Percentiles rank a stretch among this genome's conserved stretches.
These are phyloP conservation scores for Neolamprologus devosi DNA, from an alignment of 2,113 vertebrate genomes.

Conservation along the genomic window DNA sequence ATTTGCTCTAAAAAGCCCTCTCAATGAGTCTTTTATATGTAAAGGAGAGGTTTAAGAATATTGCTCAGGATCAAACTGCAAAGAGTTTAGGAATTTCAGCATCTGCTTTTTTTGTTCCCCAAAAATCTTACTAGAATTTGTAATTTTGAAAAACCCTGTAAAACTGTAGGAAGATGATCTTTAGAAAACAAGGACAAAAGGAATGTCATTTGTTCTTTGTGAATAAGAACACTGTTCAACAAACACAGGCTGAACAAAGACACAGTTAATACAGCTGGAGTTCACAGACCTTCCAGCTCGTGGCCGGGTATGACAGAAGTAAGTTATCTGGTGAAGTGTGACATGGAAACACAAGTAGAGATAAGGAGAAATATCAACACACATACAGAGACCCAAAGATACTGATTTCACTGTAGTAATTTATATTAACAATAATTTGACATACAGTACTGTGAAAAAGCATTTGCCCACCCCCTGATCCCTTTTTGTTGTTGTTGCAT, in stretches of 20 bases:
- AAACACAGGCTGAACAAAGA: neutral
- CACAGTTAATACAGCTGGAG: neutral
- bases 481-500: neutral
- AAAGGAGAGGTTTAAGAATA: neutral
- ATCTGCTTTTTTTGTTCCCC: neutral
- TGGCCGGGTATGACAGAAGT: neutral
- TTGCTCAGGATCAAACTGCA: neutral
- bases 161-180: neutral
- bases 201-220: neutral
- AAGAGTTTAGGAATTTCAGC: neutral
- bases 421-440: neutral
- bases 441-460: neutral
- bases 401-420: neutral
- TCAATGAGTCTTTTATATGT: neutral
- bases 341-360: neutral
- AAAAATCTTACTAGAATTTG: neutral
- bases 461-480: neutral
- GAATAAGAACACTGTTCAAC: slow-evolving; percentile 14
- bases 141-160: neutral
- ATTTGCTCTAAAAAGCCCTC: neutral
- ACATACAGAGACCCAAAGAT: neutral
- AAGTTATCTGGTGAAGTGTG: neutral
- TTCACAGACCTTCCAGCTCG: neutral
- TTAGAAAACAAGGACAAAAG: neutral
- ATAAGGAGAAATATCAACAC: neutral